Base-by-base conservation (phyloP, 2,797 vertebrate species). In the Lophotriccus pileatus region DNA sequence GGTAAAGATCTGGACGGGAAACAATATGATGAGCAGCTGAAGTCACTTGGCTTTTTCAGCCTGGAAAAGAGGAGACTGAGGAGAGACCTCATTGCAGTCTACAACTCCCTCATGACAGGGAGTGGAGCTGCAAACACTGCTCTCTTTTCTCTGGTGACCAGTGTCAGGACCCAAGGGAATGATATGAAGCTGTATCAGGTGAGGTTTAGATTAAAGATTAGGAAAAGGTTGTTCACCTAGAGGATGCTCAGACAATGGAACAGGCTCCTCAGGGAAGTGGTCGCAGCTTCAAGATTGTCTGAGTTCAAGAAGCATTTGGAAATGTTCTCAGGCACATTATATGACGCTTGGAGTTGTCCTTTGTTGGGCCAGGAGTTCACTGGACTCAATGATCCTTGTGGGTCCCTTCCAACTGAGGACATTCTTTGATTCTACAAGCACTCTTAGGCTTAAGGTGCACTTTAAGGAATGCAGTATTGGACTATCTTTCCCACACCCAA, bases 341-440 rank as follows among this genome's bases (percentile, higher is more conserved):
- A 19, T n/a, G 52, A 56, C 8, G 50, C 34, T 10, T n/a, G 24
- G 20, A 9, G 11, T 23, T 46, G 62, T 13, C 15, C 23, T 64
- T 14, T 43, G 32, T 23, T 25, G 10, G 10, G 12, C 22, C 1
- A 0, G 2, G 4, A n/a, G 62, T 64, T 55, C 25, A 15, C 18
- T 63, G 11, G 7, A 56, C 15, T n/a, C 10, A 64, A 1, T 49
- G 32, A 16, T 23, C 32, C 32, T 64, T 70, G 8, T 37, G 25
- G 5, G 7, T 28, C 12, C 37, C 23, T 56, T 64, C 5, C 3
- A 64, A 37, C 8, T 56, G 27, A 64, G 28, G 15, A 37, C 7
- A 58, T 44, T 79, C 25, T 87, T 41, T 43, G 5, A 25, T 27
- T 63, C 58, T 27, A 15, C 14, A 6, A 36, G 14, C 16, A 60